phyloP scores from a whole-genome alignment of 2,888 invertebrate species.

The Drosophila neotestacea region DNA sequence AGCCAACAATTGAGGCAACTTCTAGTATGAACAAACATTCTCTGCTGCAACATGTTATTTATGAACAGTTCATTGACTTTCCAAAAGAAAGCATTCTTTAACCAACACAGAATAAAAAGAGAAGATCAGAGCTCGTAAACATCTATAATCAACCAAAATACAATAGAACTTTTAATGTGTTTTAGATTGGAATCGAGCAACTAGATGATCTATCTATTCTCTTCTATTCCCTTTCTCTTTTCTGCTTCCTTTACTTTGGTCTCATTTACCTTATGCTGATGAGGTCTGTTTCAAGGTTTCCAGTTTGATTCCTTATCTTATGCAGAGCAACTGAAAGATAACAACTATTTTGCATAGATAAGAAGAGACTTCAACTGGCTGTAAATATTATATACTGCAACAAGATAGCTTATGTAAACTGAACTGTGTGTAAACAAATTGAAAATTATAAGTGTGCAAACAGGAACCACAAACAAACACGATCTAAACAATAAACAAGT shows the following conservation, averaged over 20 bases:
- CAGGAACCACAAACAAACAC: not conserved
- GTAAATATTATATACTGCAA: not conserved
- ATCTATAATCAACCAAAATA: constrained; percentile 2
- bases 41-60: constrained; percentile 29
- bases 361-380: not conserved
- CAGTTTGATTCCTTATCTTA: constrained; percentile 18
- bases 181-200: constrained; percentile 14
- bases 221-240: not conserved
- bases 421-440: constrained; percentile 1
- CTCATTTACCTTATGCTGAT: not conserved
- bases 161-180: constrained; percentile 15
- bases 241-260: no score
- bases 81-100: constrained; percentile 24
- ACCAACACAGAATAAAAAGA: not conserved
- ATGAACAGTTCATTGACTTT: constrained; percentile 44
- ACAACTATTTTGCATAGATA: constrained; percentile 51
- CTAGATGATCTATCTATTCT: not conserved
- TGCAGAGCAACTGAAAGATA: constrained; percentile 26
- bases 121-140: constrained; percentile 12
- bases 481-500: not conserved
- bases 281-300: constrained; percentile 5
- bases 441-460: not conserved
- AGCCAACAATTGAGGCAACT: constrained; percentile 20
- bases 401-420: constrained; percentile 2
- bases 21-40: not conserved